Conservation (phyloP, 2,113 vertebrate genomes). For the Zootoca vivipara region DNA sequence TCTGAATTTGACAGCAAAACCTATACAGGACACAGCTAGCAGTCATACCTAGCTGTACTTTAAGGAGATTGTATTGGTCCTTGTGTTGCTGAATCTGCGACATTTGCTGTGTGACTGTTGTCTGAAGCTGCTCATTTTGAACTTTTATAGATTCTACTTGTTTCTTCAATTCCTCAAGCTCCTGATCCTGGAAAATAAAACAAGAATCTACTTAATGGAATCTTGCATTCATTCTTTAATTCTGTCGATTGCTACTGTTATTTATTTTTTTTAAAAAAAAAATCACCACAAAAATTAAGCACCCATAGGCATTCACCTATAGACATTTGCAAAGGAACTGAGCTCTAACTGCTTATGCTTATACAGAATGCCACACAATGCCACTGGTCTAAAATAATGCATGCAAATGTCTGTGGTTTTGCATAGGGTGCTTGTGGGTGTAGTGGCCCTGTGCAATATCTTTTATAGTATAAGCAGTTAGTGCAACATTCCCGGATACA, state of each 20-base stretch:
- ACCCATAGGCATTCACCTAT: not conserved
- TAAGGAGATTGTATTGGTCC: conserved; percentile 97
- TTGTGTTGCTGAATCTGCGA: conserved; percentile 97
- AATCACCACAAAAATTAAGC: not conserved
- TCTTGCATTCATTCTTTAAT: not conserved
- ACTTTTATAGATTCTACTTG: conserved; percentile 79
- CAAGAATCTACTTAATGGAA: not conserved
- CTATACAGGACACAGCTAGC: too few relatives aligned
- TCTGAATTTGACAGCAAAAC: accelerated
- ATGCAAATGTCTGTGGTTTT: too few relatives aligned
- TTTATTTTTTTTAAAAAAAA: not conserved
- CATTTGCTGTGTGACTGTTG: conserved; percentile 85
- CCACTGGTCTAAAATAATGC: too few relatives aligned
- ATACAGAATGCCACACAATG: too few relatives aligned
- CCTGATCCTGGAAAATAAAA: conserved; percentile 81
- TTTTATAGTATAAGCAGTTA: too few relatives aligned
- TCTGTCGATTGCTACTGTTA: not conserved
- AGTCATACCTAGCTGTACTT: conserved; percentile 89
- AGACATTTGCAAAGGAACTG: not conserved
- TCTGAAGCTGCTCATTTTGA: conserved; percentile 89
- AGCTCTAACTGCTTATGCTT: too few relatives aligned
- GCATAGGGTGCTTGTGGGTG: too few relatives aligned
- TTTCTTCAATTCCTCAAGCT: conserved; percentile 92
- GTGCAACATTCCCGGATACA: too few relatives aligned
- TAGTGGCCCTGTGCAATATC: too few relatives aligned